These are phyloP conservation scores for Amphiprion clarkii DNA, from an alignment of 2,797 vertebrate genomes.

Conservation along the genomic window DNA sequence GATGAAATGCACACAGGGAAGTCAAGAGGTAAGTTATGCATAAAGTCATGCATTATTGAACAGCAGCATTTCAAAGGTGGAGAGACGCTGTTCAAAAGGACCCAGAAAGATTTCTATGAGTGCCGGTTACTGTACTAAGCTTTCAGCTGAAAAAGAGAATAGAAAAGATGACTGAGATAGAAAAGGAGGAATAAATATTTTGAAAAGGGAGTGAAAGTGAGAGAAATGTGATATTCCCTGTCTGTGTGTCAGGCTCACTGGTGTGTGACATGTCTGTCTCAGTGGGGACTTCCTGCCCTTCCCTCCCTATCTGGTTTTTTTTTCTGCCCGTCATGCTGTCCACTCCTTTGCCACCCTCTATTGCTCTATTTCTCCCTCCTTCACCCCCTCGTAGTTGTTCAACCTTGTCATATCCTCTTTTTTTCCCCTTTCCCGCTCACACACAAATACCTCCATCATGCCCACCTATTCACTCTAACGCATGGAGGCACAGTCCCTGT, in stretches of 20 bases:
- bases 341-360: slow-evolving; percentile 33
- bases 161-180: slow-evolving; percentile 16
- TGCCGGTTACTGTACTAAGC: slow-evolving; percentile 42
- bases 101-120: slow-evolving; percentile 39
- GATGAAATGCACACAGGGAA: slow-evolving; percentile 46
- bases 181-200: slow-evolving; percentile 45
- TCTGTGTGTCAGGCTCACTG: slow-evolving; percentile 63
- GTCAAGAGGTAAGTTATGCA: slow-evolving; percentile 59
- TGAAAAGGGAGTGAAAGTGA: slow-evolving; percentile 31
- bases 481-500: background rate
- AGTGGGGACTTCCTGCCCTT: slow-evolving; percentile 64
- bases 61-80: slow-evolving; percentile 58
- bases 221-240: slow-evolving; percentile 64
- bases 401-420: slow-evolving; percentile 45
- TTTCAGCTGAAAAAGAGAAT: slow-evolving; percentile 35
- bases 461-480: background rate
- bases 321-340: slow-evolving; percentile 49
- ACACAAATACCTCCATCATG: slow-evolving; percentile 3
- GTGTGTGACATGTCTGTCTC: slow-evolving; percentile 76
- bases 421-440: slow-evolving; percentile 1
- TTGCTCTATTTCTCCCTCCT: slow-evolving; percentile 40
- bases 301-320: slow-evolving; percentile 37
- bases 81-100: slow-evolving; percentile 35
- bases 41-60: slow-evolving; percentile 69
- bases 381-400: slow-evolving; percentile 46